Base-by-base conservation (phyloP, 1,140 invertebrate genomes). In the Ceratosolen fusciceps region DNA sequence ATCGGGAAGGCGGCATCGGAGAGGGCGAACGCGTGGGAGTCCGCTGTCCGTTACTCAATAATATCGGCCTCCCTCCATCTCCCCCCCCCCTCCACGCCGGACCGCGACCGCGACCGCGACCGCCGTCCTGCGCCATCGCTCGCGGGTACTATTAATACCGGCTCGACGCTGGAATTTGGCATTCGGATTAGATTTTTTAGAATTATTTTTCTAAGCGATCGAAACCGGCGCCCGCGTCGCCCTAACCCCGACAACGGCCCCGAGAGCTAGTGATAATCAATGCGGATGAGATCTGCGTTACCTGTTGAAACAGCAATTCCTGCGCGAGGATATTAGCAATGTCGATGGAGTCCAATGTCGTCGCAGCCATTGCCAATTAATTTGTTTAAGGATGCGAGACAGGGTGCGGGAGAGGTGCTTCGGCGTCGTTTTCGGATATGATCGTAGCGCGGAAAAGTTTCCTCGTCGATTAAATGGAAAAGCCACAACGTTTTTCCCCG, bases 241-340 rank as follows among this genome's bases (percentile, higher is more conserved):
- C n/a, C n/a, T n/a, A n/a, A n/a, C n/a, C n/a, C n/a, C n/a, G n/a
- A n/a, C n/a, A n/a, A n/a, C n/a, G n/a, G n/a, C n/a, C n/a, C n/a
- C n/a, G n/a, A n/a, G n/a, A n/a, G n/a, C n/a, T n/a, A n/a, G n/a
- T n/a, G n/a, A n/a, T n/a, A n/a, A n/a, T n/a, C n/a, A n/a, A n/a
- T n/a, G n/a, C n/a, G n/a, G n/a, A n/a, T n/a, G n/a, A n/a, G n/a
- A n/a, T 8, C 54, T 52, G 14, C 21, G 78, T 80, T 94, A 94
- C 94, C 94, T 93, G 92, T 85, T 95, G 94, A 90, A 93, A 94
- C 89, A 94, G 94, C 88, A 95, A 91, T 91, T 95, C 95, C 88
- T 94, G 95, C 84, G 94, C 94, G 83, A 95, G 92, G 88, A 95
- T 94, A 90, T 93, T 95, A 79, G 94, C 93, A 87, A 95, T 93